phyloP scores from a whole-genome alignment of 1,140 invertebrate genomes.

The Hylyphantes graminicola region DNA sequence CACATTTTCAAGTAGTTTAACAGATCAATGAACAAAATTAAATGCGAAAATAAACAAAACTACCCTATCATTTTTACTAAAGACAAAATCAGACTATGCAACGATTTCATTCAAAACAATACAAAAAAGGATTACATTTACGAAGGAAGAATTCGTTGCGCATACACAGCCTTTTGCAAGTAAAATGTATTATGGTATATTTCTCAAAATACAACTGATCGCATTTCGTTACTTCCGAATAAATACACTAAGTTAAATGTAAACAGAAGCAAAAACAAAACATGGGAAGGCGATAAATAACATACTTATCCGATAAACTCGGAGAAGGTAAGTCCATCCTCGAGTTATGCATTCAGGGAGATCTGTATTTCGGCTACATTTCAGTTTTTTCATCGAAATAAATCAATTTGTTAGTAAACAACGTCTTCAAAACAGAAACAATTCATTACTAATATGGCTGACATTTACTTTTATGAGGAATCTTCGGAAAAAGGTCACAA shows the following conservation, averaged over 20 bases:
- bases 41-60: too few species aligned
- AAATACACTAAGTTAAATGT: slow-evolving; percentile 47
- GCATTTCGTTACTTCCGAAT: slow-evolving; percentile 17
- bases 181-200: too few species aligned
- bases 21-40: too few species aligned
- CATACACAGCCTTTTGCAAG: too few species aligned
- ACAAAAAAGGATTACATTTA: too few species aligned
- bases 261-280: slow-evolving; percentile 35
- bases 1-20: too few species aligned
- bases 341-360: slow-evolving; percentile 10
- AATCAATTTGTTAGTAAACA: slow-evolving; percentile 57
- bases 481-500: slow-evolving; percentile 56
- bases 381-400: slow-evolving; percentile 46
- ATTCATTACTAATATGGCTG: slow-evolving; percentile 59
- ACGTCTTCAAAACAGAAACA: slow-evolving; percentile 55
- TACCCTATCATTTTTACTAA: too few species aligned
- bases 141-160: too few species aligned
- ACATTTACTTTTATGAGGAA: slow-evolving; percentile 54
- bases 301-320: slow-evolving; percentile 46
- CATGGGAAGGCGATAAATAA: slow-evolving; percentile 16
- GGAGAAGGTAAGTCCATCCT: slow-evolving; percentile 54
- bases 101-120: too few species aligned
- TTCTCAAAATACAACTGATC: neutral
- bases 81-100: too few species aligned
- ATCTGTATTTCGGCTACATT: slow-evolving; percentile 27